Conservation (phyloP, 2,888 invertebrate genomes). For the Agrochola lota region DNA sequence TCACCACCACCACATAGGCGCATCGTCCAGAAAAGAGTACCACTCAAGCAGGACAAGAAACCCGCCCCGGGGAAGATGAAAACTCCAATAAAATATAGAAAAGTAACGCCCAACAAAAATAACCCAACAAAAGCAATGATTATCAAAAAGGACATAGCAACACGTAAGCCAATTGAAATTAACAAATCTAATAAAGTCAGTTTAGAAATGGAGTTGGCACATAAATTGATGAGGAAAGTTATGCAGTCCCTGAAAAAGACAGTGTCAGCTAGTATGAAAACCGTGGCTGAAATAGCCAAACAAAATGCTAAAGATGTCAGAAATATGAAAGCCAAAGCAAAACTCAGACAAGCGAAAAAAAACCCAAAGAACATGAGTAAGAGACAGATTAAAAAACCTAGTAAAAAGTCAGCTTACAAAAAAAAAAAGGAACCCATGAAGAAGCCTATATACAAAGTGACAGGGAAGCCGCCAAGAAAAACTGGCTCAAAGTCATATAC, state of each 20-base stretch:
- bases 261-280: slow-evolving; percentile 52
- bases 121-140: slow-evolving; percentile 34
- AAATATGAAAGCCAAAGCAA: slow-evolving; percentile 21
- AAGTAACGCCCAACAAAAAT: slow-evolving; percentile 15
- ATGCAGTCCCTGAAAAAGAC: slow-evolving; percentile 31
- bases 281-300: slow-evolving; percentile 24
- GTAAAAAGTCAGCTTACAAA: background rate
- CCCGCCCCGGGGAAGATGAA: slow-evolving; percentile 38
- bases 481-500: background rate
- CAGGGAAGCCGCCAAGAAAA: background rate
- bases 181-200: slow-evolving; percentile 40
- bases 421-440: slow-evolving; percentile 5
- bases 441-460: slow-evolving; percentile 23
- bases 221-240: slow-evolving; percentile 65
- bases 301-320: background rate
- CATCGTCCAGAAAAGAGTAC: slow-evolving; percentile 47
- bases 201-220: slow-evolving; percentile 62
- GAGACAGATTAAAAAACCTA: slow-evolving; percentile 43
- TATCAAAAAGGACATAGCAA: slow-evolving; percentile 61
- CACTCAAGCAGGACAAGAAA: background rate
- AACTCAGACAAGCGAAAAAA: slow-evolving; percentile 1
- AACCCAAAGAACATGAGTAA: slow-evolving; percentile 40
- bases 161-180: slow-evolving; percentile 58
- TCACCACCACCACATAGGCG: slow-evolving; percentile 19
- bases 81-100: slow-evolving; percentile 44